Evolutionary conservation across 2,797 vertebrate genomes (phyloP).

Genomic region (Oreochromis grahami): DNA sequence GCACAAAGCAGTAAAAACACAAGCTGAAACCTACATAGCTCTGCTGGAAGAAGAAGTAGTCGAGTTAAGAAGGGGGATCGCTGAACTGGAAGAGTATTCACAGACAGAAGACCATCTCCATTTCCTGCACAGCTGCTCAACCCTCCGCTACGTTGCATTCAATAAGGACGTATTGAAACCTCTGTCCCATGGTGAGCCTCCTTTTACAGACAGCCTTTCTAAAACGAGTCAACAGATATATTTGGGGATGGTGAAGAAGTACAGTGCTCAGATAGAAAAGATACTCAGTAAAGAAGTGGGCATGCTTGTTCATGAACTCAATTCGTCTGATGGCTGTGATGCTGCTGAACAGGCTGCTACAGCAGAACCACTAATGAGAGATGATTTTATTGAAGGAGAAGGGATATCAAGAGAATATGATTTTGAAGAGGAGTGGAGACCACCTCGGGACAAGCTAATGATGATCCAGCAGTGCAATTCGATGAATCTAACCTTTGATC

Average conservation of each 20-base stretch:
- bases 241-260: background rate
- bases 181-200: background rate
- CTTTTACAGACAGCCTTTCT: background rate
- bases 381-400: background rate
- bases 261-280: conserved; percentile 8
- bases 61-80: background rate
- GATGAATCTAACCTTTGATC: conserved; percentile 31
- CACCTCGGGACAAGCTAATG: conserved; percentile 7
- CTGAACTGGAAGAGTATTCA: background rate
- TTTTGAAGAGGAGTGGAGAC: background rate
- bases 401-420: background rate
- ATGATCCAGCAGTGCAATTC: conserved; percentile 15
- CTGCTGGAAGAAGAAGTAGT: conserved; percentile 4
- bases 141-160: background rate
- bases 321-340: background rate
- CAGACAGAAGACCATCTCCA: conserved; percentile 21
- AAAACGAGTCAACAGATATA: background rate
- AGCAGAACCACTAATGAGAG: background rate
- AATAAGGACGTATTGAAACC: background rate
- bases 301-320: background rate
- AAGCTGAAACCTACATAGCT: background rate
- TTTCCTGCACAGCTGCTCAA: background rate
- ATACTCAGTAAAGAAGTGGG: conserved; percentile 10
- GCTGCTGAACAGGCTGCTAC: background rate
- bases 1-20: background rate